These are phyloP conservation scores for Colinus virginianus DNA, from an alignment of 2,113 vertebrate genomes.

Conservation along the genomic window DNA sequence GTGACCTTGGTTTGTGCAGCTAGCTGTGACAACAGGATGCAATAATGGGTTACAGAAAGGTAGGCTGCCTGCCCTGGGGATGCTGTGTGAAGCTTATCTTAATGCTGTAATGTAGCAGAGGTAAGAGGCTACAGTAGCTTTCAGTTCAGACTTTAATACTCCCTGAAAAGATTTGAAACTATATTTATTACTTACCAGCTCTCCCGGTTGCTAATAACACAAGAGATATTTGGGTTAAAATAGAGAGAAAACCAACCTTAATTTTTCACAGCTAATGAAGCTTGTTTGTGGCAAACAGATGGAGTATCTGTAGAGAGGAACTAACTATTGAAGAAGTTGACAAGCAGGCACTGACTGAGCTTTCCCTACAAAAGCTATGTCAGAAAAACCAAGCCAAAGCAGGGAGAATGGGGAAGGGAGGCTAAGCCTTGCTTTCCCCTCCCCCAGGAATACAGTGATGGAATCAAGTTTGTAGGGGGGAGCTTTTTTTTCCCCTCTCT, in stretches of 20 bases:
- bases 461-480: not conserved
- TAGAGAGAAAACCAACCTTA: not conserved
- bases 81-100: not conserved
- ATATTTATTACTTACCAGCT: not conserved
- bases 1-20: not conserved
- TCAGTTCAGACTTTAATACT: not conserved
- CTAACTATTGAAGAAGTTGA: conserved; percentile 21
- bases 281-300: not conserved
- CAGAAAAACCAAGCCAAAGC: not conserved
- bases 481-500: not conserved
- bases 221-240: not conserved
- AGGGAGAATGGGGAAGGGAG: not conserved
- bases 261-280: not conserved
- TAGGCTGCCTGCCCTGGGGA: not conserved
- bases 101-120: not conserved
- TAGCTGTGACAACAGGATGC: not conserved
- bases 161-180: not conserved
- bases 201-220: not conserved
- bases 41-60: not conserved
- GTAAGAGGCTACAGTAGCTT: not conserved
- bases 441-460: not conserved
- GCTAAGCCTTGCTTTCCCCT: not conserved
- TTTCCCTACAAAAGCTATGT: not conserved
- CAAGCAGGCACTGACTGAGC: not conserved
- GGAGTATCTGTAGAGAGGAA: conserved; percentile 7